phyloP scores from a whole-genome alignment of 92 coral and sea anemone species.

The Chrysogorgia sp. region DNA sequence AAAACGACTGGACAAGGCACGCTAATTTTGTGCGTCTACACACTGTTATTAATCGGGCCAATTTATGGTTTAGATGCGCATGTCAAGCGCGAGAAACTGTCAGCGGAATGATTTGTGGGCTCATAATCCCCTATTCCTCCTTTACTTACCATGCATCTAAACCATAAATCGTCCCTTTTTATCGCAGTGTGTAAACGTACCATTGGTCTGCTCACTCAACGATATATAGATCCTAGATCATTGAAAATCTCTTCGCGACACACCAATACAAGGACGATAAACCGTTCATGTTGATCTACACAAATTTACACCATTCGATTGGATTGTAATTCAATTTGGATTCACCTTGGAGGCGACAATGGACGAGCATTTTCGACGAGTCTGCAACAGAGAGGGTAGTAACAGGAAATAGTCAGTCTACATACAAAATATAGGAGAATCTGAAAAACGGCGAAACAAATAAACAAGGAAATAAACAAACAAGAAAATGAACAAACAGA shows the following conservation, averaged over 20 bases:
- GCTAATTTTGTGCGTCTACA: too few relatives aligned
- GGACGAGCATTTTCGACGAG: constrained; percentile 25
- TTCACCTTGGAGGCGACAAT: constrained; percentile 23
- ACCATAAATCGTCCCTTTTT: too few relatives aligned
- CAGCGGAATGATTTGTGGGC: too few relatives aligned
- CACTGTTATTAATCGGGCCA: too few relatives aligned
- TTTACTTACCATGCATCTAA: too few relatives aligned
- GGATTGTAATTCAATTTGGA: neutral
- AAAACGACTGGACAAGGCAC: too few relatives aligned
- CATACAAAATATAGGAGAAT: neutral
- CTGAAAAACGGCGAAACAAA: neutral
- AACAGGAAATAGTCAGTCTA: neutral
- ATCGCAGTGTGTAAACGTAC: too few relatives aligned
- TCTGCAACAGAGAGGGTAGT: neutral
- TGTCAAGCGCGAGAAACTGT: too few relatives aligned
- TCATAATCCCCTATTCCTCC: too few relatives aligned
- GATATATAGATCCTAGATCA: neutral
- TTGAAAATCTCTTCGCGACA: neutral
- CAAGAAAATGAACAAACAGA: neutral
- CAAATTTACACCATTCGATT: constrained; percentile 10
- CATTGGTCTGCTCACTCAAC: neutral
- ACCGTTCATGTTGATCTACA: neutral
- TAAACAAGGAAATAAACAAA: too few relatives aligned
- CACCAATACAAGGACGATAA: neutral
- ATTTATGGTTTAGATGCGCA: too few relatives aligned